phyloP scores from a whole-genome alignment of 2,113 vertebrate genomes.

The Megaptera novaeangliae region DNA sequence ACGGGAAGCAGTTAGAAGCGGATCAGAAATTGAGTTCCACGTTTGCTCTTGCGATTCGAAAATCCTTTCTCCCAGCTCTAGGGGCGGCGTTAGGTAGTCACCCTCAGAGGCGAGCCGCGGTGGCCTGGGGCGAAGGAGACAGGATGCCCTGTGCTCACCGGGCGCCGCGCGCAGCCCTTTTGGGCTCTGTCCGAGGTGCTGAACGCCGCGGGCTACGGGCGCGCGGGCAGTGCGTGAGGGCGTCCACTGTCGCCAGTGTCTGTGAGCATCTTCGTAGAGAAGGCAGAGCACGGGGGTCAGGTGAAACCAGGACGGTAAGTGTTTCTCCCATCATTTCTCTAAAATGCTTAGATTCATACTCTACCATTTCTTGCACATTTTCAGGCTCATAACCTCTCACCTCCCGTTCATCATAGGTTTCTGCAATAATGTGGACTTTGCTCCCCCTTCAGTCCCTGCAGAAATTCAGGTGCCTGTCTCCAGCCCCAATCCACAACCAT shows the following conservation, averaged over 20 bases:
- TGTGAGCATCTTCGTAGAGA: not conserved
- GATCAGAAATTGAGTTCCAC: not conserved
- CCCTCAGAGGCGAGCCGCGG: not conserved
- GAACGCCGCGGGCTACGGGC: not conserved
- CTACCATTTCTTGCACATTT: not conserved
- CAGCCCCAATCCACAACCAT: not conserved
- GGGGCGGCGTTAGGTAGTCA: not conserved
- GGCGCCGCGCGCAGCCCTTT: accelerated
- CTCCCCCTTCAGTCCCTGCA: not conserved
- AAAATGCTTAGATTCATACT: not conserved
- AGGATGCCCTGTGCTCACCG: accelerated
- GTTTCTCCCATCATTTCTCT: not conserved
- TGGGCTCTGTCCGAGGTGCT: conserved; percentile 56
- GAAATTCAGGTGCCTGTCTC: not conserved
- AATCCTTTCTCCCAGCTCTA: not conserved
- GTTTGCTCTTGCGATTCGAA: not conserved
- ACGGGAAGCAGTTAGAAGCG: conserved; percentile 13
- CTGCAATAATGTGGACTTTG: not conserved
- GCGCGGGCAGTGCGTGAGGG: not conserved
- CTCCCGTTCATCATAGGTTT: not conserved
- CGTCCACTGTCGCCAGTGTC: not conserved
- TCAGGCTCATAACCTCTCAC: not conserved
- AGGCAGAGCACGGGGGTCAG: not conserved
- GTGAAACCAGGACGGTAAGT: not conserved
- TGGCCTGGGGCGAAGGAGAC: not conserved